These are phyloP conservation scores for Entomyzon cyanotis DNA, from an alignment of 2,113 vertebrate genomes.

Conservation along the genomic window DNA sequence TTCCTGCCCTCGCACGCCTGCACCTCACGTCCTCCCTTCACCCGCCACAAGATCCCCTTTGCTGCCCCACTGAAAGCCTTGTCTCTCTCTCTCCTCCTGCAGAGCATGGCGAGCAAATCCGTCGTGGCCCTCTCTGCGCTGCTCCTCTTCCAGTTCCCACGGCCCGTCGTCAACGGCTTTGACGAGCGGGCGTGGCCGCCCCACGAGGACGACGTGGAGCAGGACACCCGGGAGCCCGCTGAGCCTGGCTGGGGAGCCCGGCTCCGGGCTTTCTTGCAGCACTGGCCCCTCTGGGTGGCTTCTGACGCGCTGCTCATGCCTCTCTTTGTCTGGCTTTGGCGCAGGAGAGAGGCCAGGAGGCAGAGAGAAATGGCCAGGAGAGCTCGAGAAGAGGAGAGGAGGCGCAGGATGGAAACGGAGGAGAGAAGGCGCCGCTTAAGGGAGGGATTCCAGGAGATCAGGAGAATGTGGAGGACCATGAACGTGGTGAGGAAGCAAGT, in stretches of 20 bases:
- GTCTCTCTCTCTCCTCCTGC: neutral
- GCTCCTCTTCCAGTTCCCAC: neutral
- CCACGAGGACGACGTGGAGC: neutral
- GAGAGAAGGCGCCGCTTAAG: neutral
- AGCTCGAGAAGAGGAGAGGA: no score
- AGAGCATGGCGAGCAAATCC: no score
- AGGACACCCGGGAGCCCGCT: neutral
- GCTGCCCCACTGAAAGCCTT: neutral
- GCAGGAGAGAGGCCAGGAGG: fast-evolving
- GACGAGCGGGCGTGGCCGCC: neutral
- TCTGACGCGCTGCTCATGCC: neutral
- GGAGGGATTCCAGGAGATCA: fast-evolving
- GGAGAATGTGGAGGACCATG: fast-evolving
- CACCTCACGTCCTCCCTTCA: neutral
- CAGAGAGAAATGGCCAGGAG: neutral
- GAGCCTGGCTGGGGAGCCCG: neutral
- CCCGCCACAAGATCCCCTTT: neutral
- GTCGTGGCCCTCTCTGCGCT: no score
- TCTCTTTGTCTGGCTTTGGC: neutral
- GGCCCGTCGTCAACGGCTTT: no score
- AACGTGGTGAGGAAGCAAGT: fast-evolving
- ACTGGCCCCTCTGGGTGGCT: neutral
- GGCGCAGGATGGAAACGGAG: fast-evolving
- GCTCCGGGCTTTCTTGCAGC: neutral
- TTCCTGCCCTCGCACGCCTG: neutral